Evolutionary conservation across 1,140 invertebrate genomes (phyloP).

Genomic region (Drosophila jambulina): DNA sequence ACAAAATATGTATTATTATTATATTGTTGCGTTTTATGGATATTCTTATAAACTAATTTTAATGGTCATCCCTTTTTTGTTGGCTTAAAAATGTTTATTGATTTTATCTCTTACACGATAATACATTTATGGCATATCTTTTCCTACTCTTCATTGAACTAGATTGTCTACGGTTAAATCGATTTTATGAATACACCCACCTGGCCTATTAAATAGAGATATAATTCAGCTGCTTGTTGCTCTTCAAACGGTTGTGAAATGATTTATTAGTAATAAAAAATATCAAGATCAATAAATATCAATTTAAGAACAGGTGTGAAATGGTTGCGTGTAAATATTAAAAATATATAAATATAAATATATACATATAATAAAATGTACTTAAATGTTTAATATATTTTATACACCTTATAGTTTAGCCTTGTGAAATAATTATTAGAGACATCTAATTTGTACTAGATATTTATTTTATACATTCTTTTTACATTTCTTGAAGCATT

Average conservation of each 20-base stretch:
- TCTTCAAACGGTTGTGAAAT: conserved; percentile 64
- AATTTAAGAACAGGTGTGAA: not conserved
- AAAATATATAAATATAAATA: too few species aligned
- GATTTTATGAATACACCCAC: conserved; percentile 22
- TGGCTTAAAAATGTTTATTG: not conserved
- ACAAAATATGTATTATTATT: not conserved
- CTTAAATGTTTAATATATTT: too few species aligned
- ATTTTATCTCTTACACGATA: not conserved
- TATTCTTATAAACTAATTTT: not conserved
- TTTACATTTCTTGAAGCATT: not conserved
- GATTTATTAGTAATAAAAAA: conserved; percentile 18
- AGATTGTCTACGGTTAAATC: conserved; percentile 1
- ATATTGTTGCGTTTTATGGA: not conserved
- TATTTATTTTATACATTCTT: too few species aligned
- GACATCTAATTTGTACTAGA: not conserved
- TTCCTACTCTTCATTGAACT: not conserved
- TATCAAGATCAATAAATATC: not conserved
- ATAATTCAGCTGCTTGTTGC: conserved; percentile 9
- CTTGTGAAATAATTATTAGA: not conserved
- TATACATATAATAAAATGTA: too few species aligned
- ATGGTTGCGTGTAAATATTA: too few species aligned
- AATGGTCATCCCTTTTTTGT: not conserved
- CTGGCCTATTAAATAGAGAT: conserved; percentile 7
- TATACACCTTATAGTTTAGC: not conserved
- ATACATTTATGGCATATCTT: not conserved